Base-by-base conservation (phyloP, 1,140 invertebrate genomes). In the Babylonia areolata region DNA sequence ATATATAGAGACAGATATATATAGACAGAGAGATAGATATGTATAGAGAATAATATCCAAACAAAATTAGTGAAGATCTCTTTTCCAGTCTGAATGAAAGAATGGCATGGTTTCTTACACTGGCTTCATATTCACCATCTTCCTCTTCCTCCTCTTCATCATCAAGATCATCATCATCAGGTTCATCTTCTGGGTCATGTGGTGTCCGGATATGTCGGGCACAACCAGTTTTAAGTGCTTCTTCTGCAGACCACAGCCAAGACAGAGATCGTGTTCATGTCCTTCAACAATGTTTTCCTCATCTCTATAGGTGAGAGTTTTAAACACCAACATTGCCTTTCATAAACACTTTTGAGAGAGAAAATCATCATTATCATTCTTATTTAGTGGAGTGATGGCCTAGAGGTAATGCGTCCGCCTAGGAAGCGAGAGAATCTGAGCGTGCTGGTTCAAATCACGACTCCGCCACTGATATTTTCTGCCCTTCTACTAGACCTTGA, bases 191-290 rank as follows among this genome's bases (percentile, higher is more conserved):
- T 37, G 90, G 87, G 33, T 89, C 91, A 20, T 90, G 39, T 31
- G 91, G 51, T 84, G 87, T 91, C 15, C 93, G 92, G 9, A 90
- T 93, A 77, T 92, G 85, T 80, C 92, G 92, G 51, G 92, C 91
- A 51, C 88, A 85, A n/a, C 91, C 92, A 91, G 78, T 15, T 87
- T 87, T 58, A 46, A 51, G 84, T 54, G 42, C 28, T n/a, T n/a
- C n/a, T n/a, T n/a, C n/a, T n/a, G n/a, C n/a, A n/a, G n/a, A n/a
- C n/a, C n/a, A 88, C 78, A 71, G 5, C 3, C 15, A 77, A 77
- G 15, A 31, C 17, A 33, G 35, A 77, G 20, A 28, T 28, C 54
- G 28, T 15, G 12, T 15, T 58, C 54, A 58, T 12, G 54, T 58
- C 12, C 28, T 58, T 12, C 28, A 15, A 58, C 12, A 58, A 58